A percentile compares a stretch with the other conserved stretches of the same genome.
phyloP scores from a whole-genome alignment of 2,888 invertebrate species.

The Nephrocerus scutellatus region DNA sequence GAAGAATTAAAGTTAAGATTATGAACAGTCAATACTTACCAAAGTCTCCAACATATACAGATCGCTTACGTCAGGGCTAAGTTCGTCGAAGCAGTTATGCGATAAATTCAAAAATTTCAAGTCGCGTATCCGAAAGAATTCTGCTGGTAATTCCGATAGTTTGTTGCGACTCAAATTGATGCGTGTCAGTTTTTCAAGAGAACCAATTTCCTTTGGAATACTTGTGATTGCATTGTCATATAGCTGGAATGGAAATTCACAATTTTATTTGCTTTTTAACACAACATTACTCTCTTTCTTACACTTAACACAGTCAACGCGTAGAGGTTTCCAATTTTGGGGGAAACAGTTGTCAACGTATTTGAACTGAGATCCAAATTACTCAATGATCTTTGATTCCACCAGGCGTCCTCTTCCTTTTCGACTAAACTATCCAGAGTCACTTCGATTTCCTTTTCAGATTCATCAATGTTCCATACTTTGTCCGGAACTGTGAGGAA shows the following conservation, averaged over 20 bases:
- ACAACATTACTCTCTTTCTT: slow-evolving; percentile 22
- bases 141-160: slow-evolving; percentile 54
- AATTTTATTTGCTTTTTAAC: background rate
- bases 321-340: slow-evolving; percentile 58
- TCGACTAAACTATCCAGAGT: slow-evolving; percentile 48
- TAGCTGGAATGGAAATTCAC: slow-evolving; percentile 53
- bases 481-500: slow-evolving; percentile 59
- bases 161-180: slow-evolving; percentile 66
- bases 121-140: slow-evolving; percentile 63
- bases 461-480: slow-evolving; percentile 66
- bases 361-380: slow-evolving; percentile 74
- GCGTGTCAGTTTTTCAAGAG: slow-evolving; percentile 59
- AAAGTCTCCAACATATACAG: slow-evolving; percentile 68
- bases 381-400: slow-evolving; percentile 72
- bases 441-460: slow-evolving; percentile 56
- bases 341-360: slow-evolving; percentile 57
- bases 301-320: slow-evolving; percentile 66
- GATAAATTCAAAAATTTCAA: slow-evolving; percentile 65
- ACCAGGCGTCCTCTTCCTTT: slow-evolving; percentile 65
- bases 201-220: slow-evolving; percentile 68
- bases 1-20: slow-evolving; percentile 16
- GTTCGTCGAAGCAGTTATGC: slow-evolving; percentile 62
- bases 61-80: slow-evolving; percentile 69
- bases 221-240: slow-evolving; percentile 73
- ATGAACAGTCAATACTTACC: slow-evolving; percentile 49